phyloP scores from a whole-genome alignment of 2,888 invertebrate species.

The Drosophila barbarae region DNA sequence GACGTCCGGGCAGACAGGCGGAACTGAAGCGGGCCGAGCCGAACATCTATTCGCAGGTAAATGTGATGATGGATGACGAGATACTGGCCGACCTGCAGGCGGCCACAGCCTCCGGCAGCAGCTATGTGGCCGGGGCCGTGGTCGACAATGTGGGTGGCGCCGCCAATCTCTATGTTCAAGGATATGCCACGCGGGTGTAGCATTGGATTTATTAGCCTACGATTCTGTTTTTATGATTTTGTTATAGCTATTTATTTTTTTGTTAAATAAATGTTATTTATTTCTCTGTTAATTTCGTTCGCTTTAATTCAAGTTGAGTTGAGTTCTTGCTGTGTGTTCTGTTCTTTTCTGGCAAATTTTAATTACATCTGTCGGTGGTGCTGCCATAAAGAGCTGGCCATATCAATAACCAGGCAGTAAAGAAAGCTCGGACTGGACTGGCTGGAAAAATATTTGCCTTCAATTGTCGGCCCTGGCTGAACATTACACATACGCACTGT shows the following conservation, averaged over 20 bases:
- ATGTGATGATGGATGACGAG: conserved; percentile 77
- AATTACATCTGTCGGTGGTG: neutral
- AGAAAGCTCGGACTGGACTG: conserved; percentile 11
- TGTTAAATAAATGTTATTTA: conserved; percentile 40
- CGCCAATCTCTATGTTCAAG: conserved; percentile 52
- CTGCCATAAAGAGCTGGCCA: neutral
- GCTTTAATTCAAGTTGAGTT: conserved; percentile 20
- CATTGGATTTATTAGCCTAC: neutral
- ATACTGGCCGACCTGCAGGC: conserved; percentile 66
- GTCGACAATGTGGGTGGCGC: conserved; percentile 67
- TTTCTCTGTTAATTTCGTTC: conserved; percentile 24
- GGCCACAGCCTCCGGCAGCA: conserved; percentile 58
- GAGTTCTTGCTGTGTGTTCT: neutral
- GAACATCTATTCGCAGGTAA: conserved; percentile 80
- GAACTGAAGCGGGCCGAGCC: conserved; percentile 79
- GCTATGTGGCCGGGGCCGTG: conserved; percentile 66
- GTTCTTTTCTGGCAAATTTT: conserved; percentile 6
- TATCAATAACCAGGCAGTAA: conserved; percentile 49
- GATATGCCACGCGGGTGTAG: conserved; percentile 73
- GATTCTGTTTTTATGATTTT: conserved; percentile 1
- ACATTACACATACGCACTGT: conserved; percentile 47
- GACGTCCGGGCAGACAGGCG: conserved; percentile 77
- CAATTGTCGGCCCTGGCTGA: conserved; percentile 38
- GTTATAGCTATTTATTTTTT: conserved; percentile 32
- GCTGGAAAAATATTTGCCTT: conserved; percentile 48